Conservation (phyloP, 2,113 vertebrate species). For the Cebus imitator region DNA sequence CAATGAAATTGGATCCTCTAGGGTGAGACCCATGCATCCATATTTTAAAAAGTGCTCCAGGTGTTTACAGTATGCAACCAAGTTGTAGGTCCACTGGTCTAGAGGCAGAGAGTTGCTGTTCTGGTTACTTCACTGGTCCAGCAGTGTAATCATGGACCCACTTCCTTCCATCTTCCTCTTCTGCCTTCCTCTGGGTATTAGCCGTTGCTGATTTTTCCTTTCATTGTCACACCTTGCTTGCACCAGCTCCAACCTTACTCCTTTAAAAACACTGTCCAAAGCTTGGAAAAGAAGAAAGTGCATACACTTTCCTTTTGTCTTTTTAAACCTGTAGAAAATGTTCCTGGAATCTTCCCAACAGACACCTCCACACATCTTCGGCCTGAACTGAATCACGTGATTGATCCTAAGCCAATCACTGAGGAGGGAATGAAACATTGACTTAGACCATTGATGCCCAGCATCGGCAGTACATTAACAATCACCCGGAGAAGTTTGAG, state of each 20-base stretch:
- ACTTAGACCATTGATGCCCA: not conserved
- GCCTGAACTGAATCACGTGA: not conserved
- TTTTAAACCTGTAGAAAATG: not conserved
- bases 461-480: not conserved
- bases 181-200: not conserved
- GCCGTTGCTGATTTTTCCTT: not conserved
- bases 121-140: not conserved
- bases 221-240: not conserved
- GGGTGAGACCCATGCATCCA: not conserved
- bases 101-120: not conserved
- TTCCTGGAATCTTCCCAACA: not conserved
- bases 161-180: not conserved
- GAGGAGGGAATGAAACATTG: not conserved
- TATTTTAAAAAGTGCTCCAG: not conserved
- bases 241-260: not conserved
- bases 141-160: not conserved
- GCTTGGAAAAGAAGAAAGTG: not conserved
- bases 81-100: not conserved
- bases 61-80: not conserved
- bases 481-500: not conserved
- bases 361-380: not conserved
- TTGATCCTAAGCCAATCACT: not conserved
- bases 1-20: not conserved
- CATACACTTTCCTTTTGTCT: not conserved
- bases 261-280: slow-evolving; percentile 18